Percentiles rank a stretch among this genome's conserved stretches.
phyloP scores from a whole-genome alignment of 37 sponge, comb jelly and placozoan species.

The Aphrocallistes beatrix region DNA sequence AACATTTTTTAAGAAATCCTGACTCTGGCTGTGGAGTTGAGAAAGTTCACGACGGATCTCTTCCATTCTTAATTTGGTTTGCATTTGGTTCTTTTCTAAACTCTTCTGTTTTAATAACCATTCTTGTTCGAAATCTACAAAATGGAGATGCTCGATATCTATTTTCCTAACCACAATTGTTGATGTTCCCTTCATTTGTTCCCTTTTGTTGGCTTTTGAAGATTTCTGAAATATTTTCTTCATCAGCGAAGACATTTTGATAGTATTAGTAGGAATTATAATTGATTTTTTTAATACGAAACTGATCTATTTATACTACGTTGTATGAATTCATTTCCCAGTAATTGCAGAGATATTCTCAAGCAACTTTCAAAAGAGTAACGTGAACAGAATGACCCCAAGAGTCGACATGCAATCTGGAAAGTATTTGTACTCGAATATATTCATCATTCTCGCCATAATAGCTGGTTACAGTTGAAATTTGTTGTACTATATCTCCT shows the following conservation, averaged over 20 bases:
- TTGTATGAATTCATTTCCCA: too few relatives aligned
- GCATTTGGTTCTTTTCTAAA: background rate
- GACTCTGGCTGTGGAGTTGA: background rate
- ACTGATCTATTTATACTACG: too few relatives aligned
- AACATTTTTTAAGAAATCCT: background rate
- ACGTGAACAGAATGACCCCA: too few relatives aligned
- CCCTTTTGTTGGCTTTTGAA: background rate
- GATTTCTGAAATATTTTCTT: background rate
- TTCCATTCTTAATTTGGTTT: background rate
- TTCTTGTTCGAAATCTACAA: background rate
- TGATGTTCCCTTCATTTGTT: background rate
- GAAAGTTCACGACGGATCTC: background rate
- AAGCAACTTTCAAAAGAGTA: too few relatives aligned
- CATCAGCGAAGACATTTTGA: constrained; percentile 1
- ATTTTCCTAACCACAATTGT: background rate
- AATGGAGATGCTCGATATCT: background rate
- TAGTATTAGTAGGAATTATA: too few relatives aligned
- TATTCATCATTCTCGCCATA: too few relatives aligned
- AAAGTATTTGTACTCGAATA: too few relatives aligned
- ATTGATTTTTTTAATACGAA: too few relatives aligned
- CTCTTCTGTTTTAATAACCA: background rate
- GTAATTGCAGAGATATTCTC: too few relatives aligned
- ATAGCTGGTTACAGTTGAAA: too few relatives aligned
- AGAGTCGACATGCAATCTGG: too few relatives aligned
- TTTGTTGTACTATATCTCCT: too few relatives aligned